Evolutionary conservation across 2,888 invertebrate genomes (phyloP), one percentile per base, ranked within the genome.

Genomic region (Calameuta filiformis): DNA sequence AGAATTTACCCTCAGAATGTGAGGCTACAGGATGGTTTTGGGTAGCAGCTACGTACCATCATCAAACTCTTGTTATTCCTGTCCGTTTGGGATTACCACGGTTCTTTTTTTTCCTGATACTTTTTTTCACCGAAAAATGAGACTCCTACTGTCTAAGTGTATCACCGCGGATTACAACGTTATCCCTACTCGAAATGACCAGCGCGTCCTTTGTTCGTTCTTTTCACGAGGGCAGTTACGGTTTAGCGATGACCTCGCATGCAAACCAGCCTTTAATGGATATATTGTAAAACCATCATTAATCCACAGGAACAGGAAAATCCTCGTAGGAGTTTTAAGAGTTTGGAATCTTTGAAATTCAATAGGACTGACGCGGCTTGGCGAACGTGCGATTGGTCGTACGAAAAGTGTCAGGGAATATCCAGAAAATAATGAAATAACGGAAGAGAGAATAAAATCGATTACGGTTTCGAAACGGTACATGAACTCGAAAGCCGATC

Each of bases 41-140:
- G 82, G 83, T 83, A 81, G 84, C 84, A 83, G 84, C 76, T 81
- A 81, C 85, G 79, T 83, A 83, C 86, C 85, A 86, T 89, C 89
- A 90, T 90, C 90, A 90, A 90, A 90, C 87, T 86, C 89, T 90
- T 90, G 89, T 90, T 90, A 90, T 89, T 89, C 85, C 89, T 88
- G 88, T 88, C 90, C 88, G 89, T 87, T 85, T 86, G 79, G 89
- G 90, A 90, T 90, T 90, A 90, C 85, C 83, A 15, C 40, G 87
- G 87, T 81, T 89, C 88, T 88, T 85, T 87, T 87, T 85, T 81
- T 80, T 81, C 69, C 74, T 75, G 11, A 56, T 31, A 69, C 31
- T 83, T 84, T 83, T 82, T 79, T 81, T 80, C 76, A n/a, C 15
- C 12, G 11, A 83, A 86, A 88, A 85, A 87, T 84, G 37, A 81